Base-by-base conservation (phyloP, 2,113 vertebrate species). In the Ariopsis seemanni region DNA sequence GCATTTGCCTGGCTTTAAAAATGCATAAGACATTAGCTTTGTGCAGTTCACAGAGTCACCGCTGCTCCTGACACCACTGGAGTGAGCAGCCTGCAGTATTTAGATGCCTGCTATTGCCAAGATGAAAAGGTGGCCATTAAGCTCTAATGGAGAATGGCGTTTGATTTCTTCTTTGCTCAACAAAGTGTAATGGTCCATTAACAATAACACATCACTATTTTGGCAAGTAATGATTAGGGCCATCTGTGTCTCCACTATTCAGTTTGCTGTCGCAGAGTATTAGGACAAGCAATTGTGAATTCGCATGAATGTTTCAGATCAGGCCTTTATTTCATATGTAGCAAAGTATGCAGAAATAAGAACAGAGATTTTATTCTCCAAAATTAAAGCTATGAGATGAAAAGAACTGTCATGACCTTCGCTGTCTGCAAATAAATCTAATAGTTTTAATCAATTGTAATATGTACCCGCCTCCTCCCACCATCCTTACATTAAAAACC, bases 61-160 rank as follows among this genome's bases (percentile, higher is more conserved):
- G 86, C 79, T 83, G 60, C 88, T 92, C 82, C 92, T 92, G 93
- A 93, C 92, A 92, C 89, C 91, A 93, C 92, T 91, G 89, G 91
- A 94, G 90, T 89, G 90, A 74, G 42, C 62, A 75, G 86, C 63
- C 62, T 4, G 82, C 86, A 85, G 91, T 94, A 93, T 93, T 95
- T 95, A 91, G 91, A 92, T 81, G 91, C 89, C 85, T 90, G 91
- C 91, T 92, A 90, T 89, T 87, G 83, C 83, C 12, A 78, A 93
- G 91, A 94, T 93, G 91, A 93, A 94, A 93, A 93, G 92, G 84
- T 86, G 89, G 88, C 91, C 90, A 93, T 94, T 94, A 92, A 92
- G 90, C 88, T 87, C 86, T 90, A 90, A 91, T 91, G 83, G 93
- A 90, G 84, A 89, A 93, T 88, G 90, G 86, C 89, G 83, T 90